A percentile compares a stretch with the other conserved stretches of the same genome.
These are phyloP conservation scores for Gallinago jamesoni DNA, from an alignment of 2,113 vertebrate genomes.

Conservation along the genomic window DNA sequence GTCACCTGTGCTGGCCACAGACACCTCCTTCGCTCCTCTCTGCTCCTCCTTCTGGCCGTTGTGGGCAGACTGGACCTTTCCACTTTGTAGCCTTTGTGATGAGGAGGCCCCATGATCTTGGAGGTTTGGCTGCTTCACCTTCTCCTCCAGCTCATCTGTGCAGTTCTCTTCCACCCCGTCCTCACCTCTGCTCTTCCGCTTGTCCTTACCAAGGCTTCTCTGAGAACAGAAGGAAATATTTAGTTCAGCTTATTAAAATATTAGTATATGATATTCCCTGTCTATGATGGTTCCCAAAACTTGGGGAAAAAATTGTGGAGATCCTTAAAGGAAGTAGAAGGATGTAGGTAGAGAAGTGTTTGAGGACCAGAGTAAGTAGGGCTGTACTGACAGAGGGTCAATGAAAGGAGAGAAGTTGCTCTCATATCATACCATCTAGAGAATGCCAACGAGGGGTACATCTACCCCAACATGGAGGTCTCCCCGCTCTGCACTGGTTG, in stretches of 20 bases:
- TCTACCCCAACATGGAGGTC: background rate
- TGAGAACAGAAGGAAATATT: background rate
- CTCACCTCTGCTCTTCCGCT: constrained; percentile 24
- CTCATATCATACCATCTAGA: background rate
- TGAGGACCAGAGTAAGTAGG: background rate
- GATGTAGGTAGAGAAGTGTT: background rate
- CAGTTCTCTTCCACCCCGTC: constrained; percentile 24
- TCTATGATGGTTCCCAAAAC: background rate
- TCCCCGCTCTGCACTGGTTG: background rate
- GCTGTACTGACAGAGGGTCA: background rate
- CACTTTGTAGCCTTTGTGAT: background rate
- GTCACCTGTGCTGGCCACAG: background rate
- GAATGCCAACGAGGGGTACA: background rate
- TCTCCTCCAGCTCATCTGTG: constrained; percentile 28
- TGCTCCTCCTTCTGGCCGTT: background rate
- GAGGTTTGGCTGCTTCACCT: background rate
- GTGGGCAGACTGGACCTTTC: background rate
- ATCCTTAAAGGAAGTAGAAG: background rate
- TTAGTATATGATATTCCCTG: background rate
- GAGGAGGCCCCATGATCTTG: background rate
- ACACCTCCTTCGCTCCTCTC: background rate
- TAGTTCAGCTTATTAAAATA: background rate
- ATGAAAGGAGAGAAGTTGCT: background rate
- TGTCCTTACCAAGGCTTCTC: constrained; percentile 6
- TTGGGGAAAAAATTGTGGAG: background rate